These are phyloP conservation scores for Hirtodrosophila confusa DNA, from an alignment of 2,888 invertebrate genomes.

Conservation along the genomic window DNA sequence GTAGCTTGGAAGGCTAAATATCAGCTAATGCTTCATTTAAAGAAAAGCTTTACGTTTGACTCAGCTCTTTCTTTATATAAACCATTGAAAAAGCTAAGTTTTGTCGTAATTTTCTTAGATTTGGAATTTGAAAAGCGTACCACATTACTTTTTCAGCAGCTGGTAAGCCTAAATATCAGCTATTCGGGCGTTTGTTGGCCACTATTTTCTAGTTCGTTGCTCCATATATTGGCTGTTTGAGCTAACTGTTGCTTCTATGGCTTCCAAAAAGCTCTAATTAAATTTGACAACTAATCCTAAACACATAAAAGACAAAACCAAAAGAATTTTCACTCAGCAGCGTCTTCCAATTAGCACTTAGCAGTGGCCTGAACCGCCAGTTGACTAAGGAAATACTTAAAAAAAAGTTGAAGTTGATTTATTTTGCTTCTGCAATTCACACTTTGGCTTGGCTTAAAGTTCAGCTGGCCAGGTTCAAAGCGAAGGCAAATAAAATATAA, in stretches of 20 bases:
- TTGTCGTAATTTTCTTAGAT: too few species aligned
- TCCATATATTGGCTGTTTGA: conserved; percentile 17
- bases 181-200: background rate
- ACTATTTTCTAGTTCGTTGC: background rate
- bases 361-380: conserved; percentile 32
- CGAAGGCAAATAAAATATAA: conserved; percentile 45
- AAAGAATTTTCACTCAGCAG: conserved; percentile 25
- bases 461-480: conserved; percentile 53
- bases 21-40: background rate
- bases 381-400: conserved; percentile 37
- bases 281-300: conserved; percentile 37
- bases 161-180: background rate
- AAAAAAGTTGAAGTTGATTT: conserved; percentile 16
- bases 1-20: background rate
- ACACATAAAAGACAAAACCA: conserved; percentile 18
- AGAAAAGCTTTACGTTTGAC: too few species aligned
- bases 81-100: too few species aligned
- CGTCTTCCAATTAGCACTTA: conserved; percentile 60
- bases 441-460: conserved; percentile 41
- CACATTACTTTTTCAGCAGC: background rate
- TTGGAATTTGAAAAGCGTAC: background rate
- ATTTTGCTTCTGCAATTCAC: conserved; percentile 27
- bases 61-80: too few species aligned
- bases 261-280: conserved; percentile 38
- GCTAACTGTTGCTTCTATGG: conserved; percentile 38